Evolutionary conservation across 2,888 invertebrate species (phyloP), one percentile per base, ranked within the genome.

Genomic region (Sisyra nigra): DNA sequence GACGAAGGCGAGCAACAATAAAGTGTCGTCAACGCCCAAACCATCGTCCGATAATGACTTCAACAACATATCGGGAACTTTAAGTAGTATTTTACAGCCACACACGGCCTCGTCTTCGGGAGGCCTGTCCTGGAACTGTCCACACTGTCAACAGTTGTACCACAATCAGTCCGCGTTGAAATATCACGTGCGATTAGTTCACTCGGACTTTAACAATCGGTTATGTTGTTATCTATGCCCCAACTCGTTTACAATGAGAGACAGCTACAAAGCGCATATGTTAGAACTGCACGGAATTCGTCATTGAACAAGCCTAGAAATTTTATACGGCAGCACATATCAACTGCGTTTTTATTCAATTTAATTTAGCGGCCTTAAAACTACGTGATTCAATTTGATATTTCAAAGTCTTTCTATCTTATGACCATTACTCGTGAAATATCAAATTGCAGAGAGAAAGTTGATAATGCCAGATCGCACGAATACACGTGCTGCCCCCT

Each of bases 201-300:
- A 77, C 61, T 77, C 77, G 29, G 78, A 77, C 58, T 62, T 77
- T 50, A 72, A 74, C 15, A 76, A 77, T 55, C 67, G 75, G 56
- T 66, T 76, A 48, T 77, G 76, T 59, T 78, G 78, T 58, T 76
- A 77, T 57, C 62, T 78, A 40, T 78, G 78, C 55, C 78, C 78
- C 19, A 68, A 74, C 51, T 73, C 76, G n/a, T 78, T 78, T 51
- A 72, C 73, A 44, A 74, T 74, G 65, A 62, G 77, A 47, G 77
- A 77, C 55, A 73, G 74, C 34, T 77, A 74, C 57, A 77, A 77
- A 57, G 73, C 74, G 51, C 78, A 78, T 55, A 77, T 78, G 76
- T 74, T 72, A 63, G 69, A 74, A 46, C 72, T 68, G 54, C 78
- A 78, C 55, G 72, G 72, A 49, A 70, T 74, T 54, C 65, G 74